phyloP scores from a whole-genome alignment of 2,888 invertebrate species.

The Apamea monoglypha region DNA sequence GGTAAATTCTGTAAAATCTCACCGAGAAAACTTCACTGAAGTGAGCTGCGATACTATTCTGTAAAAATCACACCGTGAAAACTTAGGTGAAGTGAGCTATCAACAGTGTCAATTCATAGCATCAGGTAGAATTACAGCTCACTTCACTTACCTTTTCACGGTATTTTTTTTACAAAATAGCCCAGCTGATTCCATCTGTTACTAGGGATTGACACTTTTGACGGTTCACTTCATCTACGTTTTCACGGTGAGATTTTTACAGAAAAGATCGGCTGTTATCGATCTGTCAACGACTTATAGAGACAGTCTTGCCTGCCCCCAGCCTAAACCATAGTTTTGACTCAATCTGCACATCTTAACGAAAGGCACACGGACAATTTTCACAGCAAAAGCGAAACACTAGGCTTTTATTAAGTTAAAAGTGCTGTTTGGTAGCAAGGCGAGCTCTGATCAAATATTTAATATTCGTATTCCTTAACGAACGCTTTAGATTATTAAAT shows the following conservation, averaged over 20 bases:
- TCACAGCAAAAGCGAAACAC: conserved; percentile 34
- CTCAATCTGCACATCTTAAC: background rate
- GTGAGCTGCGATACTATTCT: no score
- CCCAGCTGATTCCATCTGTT: background rate
- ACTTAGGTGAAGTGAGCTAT: no score
- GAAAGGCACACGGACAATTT: conserved; percentile 9
- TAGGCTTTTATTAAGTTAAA: conserved; percentile 54
- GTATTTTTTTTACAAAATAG: no score
- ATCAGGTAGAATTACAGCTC: no score
- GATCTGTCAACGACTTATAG: background rate
- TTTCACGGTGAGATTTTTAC: background rate
- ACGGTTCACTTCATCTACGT: background rate
- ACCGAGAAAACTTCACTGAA: no score
- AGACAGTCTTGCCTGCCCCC: background rate
- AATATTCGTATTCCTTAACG: conserved; percentile 72
- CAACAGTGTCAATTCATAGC: no score
- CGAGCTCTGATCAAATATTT: conserved; percentile 69
- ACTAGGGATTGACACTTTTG: background rate
- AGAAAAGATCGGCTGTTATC: background rate
- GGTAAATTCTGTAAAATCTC: no score
- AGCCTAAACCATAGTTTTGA: background rate
- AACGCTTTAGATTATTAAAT: conserved; percentile 57
- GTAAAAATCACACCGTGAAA: no score
- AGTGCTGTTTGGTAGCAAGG: conserved; percentile 51
- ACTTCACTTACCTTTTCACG: no score